Conservation (phyloP, 2,113 vertebrate species). For the Chroicocephalus ridibundus region DNA sequence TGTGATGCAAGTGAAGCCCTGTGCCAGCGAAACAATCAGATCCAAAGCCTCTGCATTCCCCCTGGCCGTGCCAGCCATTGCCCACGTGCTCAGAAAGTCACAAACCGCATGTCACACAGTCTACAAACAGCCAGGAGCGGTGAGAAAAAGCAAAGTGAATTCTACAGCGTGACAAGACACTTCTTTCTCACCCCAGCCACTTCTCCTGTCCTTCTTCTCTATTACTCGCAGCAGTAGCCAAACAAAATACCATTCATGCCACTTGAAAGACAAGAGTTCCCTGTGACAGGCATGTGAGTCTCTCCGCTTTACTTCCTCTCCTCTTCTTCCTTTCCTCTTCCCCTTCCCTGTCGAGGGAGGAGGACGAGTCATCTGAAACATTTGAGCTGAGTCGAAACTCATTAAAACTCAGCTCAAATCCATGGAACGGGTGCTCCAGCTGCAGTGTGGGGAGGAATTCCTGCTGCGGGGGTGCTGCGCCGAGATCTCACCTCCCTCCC, state of each 20-base stretch:
- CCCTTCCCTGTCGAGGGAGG: not conserved
- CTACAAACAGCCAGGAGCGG: not conserved
- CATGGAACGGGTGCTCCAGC: not conserved
- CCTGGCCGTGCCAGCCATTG: not conserved
- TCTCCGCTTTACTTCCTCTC: not conserved
- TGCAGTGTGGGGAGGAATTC: not conserved
- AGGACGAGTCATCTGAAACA: not conserved
- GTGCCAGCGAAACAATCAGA: not conserved
- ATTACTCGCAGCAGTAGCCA: not conserved
- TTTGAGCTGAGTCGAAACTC: not conserved
- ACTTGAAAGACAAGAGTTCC: not conserved
- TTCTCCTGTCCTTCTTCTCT: not conserved
- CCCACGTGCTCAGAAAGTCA: not conserved
- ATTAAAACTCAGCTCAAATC: not conserved
- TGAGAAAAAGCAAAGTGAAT: not conserved
- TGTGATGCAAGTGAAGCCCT: not conserved
- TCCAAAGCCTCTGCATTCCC: not conserved
- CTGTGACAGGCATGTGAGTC: not conserved
- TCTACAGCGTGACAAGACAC: not conserved
- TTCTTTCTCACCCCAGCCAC: not conserved
- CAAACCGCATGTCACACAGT: rapidly evolving
- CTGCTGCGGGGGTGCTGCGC: not conserved
- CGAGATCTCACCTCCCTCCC: not conserved
- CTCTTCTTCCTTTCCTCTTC: not conserved
- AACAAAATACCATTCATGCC: not conserved